phyloP scores from a whole-genome alignment of 2,888 invertebrate genomes.

The Heliconius charithonia region DNA sequence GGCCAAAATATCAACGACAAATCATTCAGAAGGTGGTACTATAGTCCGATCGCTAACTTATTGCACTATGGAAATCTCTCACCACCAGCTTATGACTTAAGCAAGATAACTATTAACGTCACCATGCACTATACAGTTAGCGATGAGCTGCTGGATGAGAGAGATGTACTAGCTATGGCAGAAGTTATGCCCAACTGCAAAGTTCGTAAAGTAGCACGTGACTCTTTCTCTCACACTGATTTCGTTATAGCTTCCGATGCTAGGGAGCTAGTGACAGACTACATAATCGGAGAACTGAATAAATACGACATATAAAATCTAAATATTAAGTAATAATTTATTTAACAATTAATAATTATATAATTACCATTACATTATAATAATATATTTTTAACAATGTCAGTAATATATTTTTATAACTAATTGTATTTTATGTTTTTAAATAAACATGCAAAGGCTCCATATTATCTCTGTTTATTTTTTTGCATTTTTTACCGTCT shows the following conservation, averaged over 20 bases:
- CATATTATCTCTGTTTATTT: background rate
- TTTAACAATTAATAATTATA: background rate
- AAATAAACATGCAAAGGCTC: too few species aligned
- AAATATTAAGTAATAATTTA: background rate
- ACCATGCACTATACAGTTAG: constrained; percentile 50
- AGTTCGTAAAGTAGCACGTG: constrained; percentile 46
- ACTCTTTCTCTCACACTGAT: constrained; percentile 49
- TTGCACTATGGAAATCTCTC: constrained; percentile 43
- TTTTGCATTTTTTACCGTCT: background rate
- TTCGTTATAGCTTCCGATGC: constrained; percentile 48
- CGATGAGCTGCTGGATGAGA: constrained; percentile 49
- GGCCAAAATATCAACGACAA: constrained; percentile 52
- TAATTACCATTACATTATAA: background rate
- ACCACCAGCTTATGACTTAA: constrained; percentile 50
- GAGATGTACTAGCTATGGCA: constrained; percentile 51
- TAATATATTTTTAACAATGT: background rate
- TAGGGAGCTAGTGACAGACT: constrained; percentile 47
- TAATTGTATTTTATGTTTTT: background rate
- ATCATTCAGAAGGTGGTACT: constrained; percentile 51
- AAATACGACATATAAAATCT: constrained; percentile 30
- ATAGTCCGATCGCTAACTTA: constrained; percentile 47
- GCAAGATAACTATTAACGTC: constrained; percentile 45
- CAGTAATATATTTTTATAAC: background rate
- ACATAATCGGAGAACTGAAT: constrained; percentile 47
- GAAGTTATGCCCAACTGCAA: constrained; percentile 46